Conservation (phyloP, 2,888 invertebrate genomes). For the Lasioglossum lativentre region DNA sequence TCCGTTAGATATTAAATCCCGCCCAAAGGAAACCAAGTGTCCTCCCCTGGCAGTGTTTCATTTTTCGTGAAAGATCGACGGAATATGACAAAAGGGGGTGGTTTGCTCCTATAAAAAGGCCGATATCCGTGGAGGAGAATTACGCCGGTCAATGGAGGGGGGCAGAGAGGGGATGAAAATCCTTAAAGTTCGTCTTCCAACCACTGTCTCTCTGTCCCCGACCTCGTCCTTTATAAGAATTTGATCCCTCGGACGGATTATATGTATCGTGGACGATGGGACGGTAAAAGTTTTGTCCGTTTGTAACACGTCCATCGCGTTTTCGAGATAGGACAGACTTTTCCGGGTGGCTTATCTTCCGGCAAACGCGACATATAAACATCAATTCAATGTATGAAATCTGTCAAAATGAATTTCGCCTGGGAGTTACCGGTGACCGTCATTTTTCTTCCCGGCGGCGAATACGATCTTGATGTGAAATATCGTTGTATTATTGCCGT, state of each 20-base stretch:
- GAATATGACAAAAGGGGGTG: constrained; percentile 56
- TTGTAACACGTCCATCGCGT: constrained; percentile 14
- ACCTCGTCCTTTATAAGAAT: constrained; percentile 73
- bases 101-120: constrained; percentile 43
- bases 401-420: constrained; percentile 83
- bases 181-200: constrained; percentile 44
- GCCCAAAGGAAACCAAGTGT: constrained; percentile 31
- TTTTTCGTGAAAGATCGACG: constrained; percentile 37
- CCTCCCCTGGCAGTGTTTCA: background rate
- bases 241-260: constrained; percentile 77
- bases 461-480: constrained; percentile 83
- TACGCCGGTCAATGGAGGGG: constrained; percentile 34
- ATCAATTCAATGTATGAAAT: constrained; percentile 84
- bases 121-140: constrained; percentile 44
- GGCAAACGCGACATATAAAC: constrained; percentile 81
- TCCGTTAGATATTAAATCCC: constrained; percentile 6
- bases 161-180: constrained; percentile 44
- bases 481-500: constrained; percentile 82
- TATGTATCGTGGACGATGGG: constrained; percentile 70
- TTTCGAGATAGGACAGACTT: constrained; percentile 66
- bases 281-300: constrained; percentile 73
- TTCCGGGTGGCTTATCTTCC: constrained; percentile 78
- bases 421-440: constrained; percentile 75
- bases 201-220: constrained; percentile 62
- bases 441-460: constrained; percentile 81